Conservation (phyloP, 2,797 vertebrate genomes). For the Rhynchotus rufescens region DNA sequence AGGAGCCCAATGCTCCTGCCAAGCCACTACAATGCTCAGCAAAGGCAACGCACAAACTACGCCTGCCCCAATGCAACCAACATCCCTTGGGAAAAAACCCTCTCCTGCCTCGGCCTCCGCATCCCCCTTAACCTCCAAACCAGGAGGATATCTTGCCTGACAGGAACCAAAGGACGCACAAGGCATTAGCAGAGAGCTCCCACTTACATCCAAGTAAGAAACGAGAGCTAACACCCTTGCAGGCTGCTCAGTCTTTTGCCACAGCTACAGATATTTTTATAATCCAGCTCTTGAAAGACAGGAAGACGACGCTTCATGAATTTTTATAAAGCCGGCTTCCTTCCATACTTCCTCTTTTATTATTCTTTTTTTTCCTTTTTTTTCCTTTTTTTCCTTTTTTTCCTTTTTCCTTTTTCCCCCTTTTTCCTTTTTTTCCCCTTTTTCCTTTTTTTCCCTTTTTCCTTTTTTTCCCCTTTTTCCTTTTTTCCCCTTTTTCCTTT, state of each 20-base stretch:
- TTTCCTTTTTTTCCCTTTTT: no score
- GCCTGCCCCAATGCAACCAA: neutral
- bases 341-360: neutral
- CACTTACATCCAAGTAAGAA: fast-evolving
- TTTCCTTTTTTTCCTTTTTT: no score
- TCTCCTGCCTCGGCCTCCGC: fast-evolving
- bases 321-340: neutral
- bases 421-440: no score
- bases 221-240: neutral
- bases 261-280: neutral
- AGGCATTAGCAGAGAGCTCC: neutral
- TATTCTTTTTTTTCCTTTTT: no score
- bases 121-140: neutral
- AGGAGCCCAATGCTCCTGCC: fast-evolving
- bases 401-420: no score
- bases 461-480: no score
- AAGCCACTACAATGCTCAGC: fast-evolving
- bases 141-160: fast-evolving
- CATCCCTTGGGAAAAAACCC: neutral
- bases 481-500: no score
- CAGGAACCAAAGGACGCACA: fast-evolving
- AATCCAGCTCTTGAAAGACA: neutral
- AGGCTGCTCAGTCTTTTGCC: neutral
- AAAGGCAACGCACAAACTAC: neutral
- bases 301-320: neutral